phyloP scores from a whole-genome alignment of 2,797 vertebrate species.

The Hydrophis major region DNA sequence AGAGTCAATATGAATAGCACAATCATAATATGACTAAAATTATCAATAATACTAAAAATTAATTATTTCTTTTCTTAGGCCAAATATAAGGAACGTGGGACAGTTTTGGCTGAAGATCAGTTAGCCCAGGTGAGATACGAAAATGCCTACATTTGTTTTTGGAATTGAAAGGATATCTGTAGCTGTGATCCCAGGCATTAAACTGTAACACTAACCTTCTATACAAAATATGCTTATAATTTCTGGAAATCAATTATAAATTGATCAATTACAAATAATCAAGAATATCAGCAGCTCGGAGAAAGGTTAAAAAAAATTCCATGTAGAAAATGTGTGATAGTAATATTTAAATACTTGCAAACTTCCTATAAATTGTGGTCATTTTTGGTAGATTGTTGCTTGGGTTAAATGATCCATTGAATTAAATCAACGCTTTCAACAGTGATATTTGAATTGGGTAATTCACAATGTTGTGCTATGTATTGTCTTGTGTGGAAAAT shows the following conservation, averaged over 20 bases:
- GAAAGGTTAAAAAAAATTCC: background rate
- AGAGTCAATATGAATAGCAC: background rate
- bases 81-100: constrained; percentile 96
- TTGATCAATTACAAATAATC: background rate
- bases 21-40: background rate
- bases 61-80: constrained; percentile 72
- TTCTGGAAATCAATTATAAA: background rate
- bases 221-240: background rate
- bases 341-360: background rate
- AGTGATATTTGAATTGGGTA: background rate
- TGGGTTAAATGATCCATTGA: background rate
- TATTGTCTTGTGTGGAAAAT: background rate
- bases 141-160: background rate
- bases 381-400: background rate
- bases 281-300: background rate
- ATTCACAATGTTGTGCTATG: background rate
- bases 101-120: constrained; percentile 91
- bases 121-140: constrained; percentile 83
- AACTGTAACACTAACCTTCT: background rate
- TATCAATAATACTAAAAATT: background rate
- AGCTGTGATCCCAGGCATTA: background rate
- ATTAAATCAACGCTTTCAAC: background rate
- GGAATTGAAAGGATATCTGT: background rate
- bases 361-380: background rate
- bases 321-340: background rate